Percentiles rank a stretch among this genome's conserved stretches.
These are phyloP conservation scores for Pipistrellus kuhlii DNA, from an alignment of 2,797 vertebrate genomes.

Conservation along the genomic window DNA sequence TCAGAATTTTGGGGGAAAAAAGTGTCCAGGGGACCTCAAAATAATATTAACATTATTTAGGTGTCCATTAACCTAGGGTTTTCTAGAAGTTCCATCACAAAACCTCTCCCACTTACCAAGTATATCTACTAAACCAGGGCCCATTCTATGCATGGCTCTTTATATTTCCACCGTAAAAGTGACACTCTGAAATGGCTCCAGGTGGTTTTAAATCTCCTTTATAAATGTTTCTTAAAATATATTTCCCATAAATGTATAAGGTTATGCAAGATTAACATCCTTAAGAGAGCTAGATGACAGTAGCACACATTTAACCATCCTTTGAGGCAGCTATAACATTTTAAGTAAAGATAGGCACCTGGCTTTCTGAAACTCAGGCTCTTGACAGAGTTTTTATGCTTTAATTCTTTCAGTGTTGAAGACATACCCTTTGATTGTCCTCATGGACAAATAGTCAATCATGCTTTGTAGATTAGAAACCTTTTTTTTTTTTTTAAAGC, in stretches of 20 bases:
- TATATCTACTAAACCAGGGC: neutral
- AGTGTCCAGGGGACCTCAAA: neutral
- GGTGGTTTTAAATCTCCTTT: neutral
- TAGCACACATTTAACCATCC: neutral
- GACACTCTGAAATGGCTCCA: neutral
- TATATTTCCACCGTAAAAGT: neutral
- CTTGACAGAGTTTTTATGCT: neutral
- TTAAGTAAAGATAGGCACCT: conserved; percentile 12
- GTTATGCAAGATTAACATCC: neutral
- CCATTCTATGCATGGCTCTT: neutral
- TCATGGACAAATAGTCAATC: neutral
- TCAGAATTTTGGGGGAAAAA: neutral
- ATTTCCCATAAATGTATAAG: neutral
- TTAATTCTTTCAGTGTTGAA: neutral
- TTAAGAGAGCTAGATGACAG: neutral
- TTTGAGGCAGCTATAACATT: neutral
- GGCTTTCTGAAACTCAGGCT: conserved; percentile 8
- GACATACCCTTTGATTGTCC: neutral
- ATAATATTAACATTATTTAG: neutral
- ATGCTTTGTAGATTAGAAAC: conserved; percentile 51
- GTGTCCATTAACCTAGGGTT: neutral
- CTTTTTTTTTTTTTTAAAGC: neutral
- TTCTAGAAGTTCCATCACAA: neutral
- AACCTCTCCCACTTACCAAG: neutral
- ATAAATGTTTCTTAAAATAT: neutral